Evolutionary conservation across 1,140 invertebrate species (phyloP), one percentile per base, ranked within the genome.

Genomic region (Habropoda laboriosa): DNA sequence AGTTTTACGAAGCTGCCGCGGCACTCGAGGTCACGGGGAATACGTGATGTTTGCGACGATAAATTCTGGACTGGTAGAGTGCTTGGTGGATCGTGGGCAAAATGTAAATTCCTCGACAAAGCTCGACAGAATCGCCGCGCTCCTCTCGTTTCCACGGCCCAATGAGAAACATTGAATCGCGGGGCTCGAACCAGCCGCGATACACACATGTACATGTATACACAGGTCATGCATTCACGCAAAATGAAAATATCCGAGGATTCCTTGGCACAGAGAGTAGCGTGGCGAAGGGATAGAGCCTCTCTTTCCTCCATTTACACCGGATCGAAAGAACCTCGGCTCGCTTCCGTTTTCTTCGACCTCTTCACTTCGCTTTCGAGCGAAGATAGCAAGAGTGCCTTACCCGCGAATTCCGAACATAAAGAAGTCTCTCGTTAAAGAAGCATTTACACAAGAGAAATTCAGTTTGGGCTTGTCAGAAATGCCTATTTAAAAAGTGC

Each of bases 81-180:
- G 61, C 38, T 40, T 13, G 3, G 5, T 21, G 7, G 7, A 3
- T 40, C 35, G 49, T 10, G 60, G 21, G n/a, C 13, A 30, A 73
- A 73, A 80, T 81, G 71, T 60, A 81, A 81, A 84, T 84, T 81
- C 51, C 12, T 24, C 21, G 5, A 32, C n/a, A 49, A 35, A 68
- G n/a, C 53, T 40, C n/a, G 35, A n/a, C 45, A n/a, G 30, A 67
- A 67, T 27, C 47, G 42, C 53, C 27, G 40, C 18, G 1, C 18
- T 1, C 13, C 27, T 38, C 51, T 66, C n/a, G 12, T 40, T 73
- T 21, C 27, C 5, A 7, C n/a, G 10, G 32, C 7, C 35, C 10
- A 51, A 73, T 64, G 66, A 38, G 30, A 47, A 16, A 18, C 32
- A 49, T 57, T 49, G 40, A 70, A 57, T 71, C 21, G n/a, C n/a